These are phyloP conservation scores for Polypedilum vanderplanki DNA, from an alignment of 1,140 invertebrate species.

Conservation along the genomic window DNA sequence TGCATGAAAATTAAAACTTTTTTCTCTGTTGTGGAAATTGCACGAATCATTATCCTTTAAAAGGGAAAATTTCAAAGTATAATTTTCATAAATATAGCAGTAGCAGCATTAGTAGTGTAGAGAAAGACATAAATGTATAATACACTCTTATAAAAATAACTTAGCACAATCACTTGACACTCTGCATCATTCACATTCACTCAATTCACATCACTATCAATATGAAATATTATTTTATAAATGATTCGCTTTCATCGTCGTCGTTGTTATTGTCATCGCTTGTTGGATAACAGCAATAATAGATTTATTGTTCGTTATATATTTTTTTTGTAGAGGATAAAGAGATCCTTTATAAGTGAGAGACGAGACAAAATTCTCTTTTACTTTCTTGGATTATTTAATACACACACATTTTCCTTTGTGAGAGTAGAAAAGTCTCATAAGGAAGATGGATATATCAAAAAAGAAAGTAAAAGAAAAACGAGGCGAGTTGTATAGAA, in stretches of 20 bases:
- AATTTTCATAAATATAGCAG: background rate
- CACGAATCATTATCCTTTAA: no score
- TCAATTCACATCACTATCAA: slow-evolving; percentile 22
- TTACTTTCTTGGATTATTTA: background rate
- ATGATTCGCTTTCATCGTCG: background rate
- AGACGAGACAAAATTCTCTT: no score
- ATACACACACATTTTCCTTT: no score
- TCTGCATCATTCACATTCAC: background rate
- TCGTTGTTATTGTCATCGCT: background rate
- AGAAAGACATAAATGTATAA: background rate
- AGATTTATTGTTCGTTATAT: background rate
- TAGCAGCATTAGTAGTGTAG: background rate
- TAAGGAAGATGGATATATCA: background rate
- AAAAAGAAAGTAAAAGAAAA: background rate
- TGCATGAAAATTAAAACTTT: no score
- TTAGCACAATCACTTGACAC: background rate
- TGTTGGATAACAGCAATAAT: background rate
- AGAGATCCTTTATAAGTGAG: no score
- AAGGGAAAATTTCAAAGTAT: no score
- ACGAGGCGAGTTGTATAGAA: background rate
- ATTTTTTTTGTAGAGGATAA: background rate
- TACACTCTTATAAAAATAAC: background rate
- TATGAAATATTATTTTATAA: slow-evolving; percentile 14
- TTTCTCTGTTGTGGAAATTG: no score
- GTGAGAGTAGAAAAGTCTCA: background rate